Percentiles rank a stretch among this genome's conserved stretches.
Conservation (phyloP, 2,797 vertebrate species). For the Alca torda region DNA sequence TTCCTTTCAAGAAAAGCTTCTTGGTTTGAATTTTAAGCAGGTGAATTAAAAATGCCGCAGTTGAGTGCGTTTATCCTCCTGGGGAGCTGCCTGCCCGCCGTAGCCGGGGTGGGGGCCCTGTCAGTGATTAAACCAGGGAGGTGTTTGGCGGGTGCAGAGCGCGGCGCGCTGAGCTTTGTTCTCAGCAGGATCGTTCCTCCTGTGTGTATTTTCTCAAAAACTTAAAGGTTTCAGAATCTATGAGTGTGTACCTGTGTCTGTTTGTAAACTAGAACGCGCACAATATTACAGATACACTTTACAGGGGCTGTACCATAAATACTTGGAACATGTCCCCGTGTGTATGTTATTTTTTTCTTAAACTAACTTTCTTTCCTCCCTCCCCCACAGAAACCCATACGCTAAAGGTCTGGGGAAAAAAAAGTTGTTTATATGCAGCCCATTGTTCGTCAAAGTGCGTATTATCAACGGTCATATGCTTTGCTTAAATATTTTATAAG, state of each 20-base stretch:
- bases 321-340: background rate
- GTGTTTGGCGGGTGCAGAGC: background rate
- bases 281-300: background rate
- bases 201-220: background rate
- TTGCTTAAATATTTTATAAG: slow-evolving; percentile 30
- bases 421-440: background rate
- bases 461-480: background rate
- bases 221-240: background rate
- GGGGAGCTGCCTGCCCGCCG: background rate
- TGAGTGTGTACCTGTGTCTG: background rate
- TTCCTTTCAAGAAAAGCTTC: fast-evolving
- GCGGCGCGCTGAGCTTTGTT: background rate
- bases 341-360: background rate
- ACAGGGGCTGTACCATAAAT: too few species aligned
- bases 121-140: background rate
- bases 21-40: background rate
- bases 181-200: background rate
- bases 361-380: background rate
- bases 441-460: background rate
- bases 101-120: background rate
- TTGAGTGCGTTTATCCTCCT: background rate
- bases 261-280: background rate
- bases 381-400: background rate
- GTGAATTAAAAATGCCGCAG: background rate
- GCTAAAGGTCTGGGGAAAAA: background rate